phyloP scores from a whole-genome alignment of 2,797 vertebrate genomes.

The Channallabes apus region DNA sequence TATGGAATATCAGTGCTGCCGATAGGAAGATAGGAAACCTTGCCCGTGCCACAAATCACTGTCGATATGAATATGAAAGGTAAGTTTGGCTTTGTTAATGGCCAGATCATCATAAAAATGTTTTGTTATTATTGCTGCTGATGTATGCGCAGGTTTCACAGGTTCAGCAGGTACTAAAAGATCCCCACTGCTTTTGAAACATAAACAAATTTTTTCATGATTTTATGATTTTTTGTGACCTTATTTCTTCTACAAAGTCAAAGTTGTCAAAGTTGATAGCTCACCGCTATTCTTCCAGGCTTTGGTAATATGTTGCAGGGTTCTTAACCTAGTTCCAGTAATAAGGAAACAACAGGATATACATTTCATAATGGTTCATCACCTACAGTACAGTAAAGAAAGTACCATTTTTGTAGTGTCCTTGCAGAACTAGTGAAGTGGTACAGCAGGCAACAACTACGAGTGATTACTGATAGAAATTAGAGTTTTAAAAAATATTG shows the following conservation, averaged over 20 bases:
- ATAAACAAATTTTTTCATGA: background rate
- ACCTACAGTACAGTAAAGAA: too few relatives aligned
- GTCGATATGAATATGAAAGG: background rate
- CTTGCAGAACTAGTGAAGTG: too few relatives aligned
- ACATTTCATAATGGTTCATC: too few relatives aligned
- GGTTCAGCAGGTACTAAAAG: background rate
- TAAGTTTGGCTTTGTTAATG: background rate
- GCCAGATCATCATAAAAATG: background rate
- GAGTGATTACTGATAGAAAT: background rate
- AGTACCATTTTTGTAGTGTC: too few relatives aligned
- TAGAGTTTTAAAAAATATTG: background rate
- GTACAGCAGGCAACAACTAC: background rate
- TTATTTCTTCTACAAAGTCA: too few relatives aligned
- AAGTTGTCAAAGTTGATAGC: too few relatives aligned
- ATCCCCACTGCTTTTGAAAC: background rate
- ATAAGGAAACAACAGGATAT: too few relatives aligned
- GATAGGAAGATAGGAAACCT: background rate
- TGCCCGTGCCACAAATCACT: background rate
- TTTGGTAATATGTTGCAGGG: too few relatives aligned
- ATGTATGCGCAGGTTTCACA: background rate
- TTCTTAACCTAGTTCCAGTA: too few relatives aligned
- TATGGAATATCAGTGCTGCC: background rate
- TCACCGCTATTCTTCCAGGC: too few relatives aligned
- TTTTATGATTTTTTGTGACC: too few relatives aligned
- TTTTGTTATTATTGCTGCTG: background rate